Conservation (phyloP, 2,113 vertebrate species). For the Microcebus lehilahytsara region DNA sequence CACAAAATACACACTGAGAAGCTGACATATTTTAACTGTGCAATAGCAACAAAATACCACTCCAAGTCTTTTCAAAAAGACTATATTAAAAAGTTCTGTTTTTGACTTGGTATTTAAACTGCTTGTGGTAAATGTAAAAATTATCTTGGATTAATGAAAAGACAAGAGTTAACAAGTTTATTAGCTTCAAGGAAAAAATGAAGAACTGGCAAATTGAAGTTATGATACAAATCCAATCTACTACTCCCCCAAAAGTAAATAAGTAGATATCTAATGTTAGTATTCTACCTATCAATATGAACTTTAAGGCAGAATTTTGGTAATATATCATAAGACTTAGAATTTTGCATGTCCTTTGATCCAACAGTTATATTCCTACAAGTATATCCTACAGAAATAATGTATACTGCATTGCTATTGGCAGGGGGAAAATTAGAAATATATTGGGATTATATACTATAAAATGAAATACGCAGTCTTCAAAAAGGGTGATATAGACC, state of each 20-base stretch:
- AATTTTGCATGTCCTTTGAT: neutral
- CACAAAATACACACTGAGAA: constrained; percentile 20
- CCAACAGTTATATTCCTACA: neutral
- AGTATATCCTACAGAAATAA: neutral
- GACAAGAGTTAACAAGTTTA: neutral
- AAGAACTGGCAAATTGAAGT: neutral
- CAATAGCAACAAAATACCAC: neutral
- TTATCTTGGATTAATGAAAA: neutral
- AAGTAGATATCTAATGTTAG: neutral
- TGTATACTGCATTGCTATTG: neutral
- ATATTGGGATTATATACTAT: neutral
- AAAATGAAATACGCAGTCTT: neutral
- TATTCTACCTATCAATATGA: neutral
- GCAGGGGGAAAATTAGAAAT: neutral
- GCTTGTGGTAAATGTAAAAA: neutral
- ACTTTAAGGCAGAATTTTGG: constrained; percentile 1
- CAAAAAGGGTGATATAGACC: neutral
- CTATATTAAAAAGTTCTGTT: neutral
- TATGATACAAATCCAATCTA: neutral
- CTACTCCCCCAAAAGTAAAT: neutral
- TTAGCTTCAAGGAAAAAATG: neutral
- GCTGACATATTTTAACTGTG: neutral
- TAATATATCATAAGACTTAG: neutral
- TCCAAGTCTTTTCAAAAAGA: neutral
- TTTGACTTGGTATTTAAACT: constrained; percentile 14